Base-by-base conservation (phyloP, 2,113 vertebrate species). In the Cyanoramphus novaezelandiae region DNA sequence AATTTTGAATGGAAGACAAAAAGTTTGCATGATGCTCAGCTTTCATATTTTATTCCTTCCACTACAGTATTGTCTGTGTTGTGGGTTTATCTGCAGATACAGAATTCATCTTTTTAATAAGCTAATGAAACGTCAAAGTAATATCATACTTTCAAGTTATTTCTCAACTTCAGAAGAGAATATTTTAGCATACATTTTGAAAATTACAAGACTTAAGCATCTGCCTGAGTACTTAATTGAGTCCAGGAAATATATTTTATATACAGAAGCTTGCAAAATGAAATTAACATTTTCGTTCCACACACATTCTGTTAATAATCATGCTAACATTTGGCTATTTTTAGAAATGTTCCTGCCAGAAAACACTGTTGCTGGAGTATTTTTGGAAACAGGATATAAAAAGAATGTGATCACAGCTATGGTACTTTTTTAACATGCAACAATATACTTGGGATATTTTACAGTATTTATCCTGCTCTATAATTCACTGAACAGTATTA, bases 341-440 rank as follows among this genome's bases (percentile, higher is more conserved):
- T 95, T 55, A 43, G 52, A 31, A 10, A 37, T 15, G 24, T n/a
- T 75, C 63, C 17, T 76, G 76, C 27, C 47, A 84, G 80, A 86
- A 92, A 89, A 86, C 7, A 75, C 35, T 67, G 24, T 70, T 86
- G 19, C 37, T 83, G 28, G 14, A 81, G 13, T 76, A 87, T 87
- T 95, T 77, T 72, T 72, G 37, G 67, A 95, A 96, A 89, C 31
- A 75, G 62, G 35, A 85, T 68, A 85, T 69, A 63, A 92, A 93
- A 95, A 88, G 15, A 43, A 86, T 81, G 33, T 8, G 5, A 79
- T 35, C 27, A 41, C 6, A 78, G 31, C 17, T 65, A 76, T 16
- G 19, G 16, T 68, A 47, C 17, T 41, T 69, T 60, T 69, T 6
- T 20, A 69, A 85, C 86, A 72, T 14, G 2, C 31, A 76, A 33